A percentile compares a stretch with the other conserved stretches of the same genome.
These are phyloP conservation scores for Tipula lateralis DNA, from an alignment of 2,888 invertebrate genomes.

Conservation along the genomic window DNA sequence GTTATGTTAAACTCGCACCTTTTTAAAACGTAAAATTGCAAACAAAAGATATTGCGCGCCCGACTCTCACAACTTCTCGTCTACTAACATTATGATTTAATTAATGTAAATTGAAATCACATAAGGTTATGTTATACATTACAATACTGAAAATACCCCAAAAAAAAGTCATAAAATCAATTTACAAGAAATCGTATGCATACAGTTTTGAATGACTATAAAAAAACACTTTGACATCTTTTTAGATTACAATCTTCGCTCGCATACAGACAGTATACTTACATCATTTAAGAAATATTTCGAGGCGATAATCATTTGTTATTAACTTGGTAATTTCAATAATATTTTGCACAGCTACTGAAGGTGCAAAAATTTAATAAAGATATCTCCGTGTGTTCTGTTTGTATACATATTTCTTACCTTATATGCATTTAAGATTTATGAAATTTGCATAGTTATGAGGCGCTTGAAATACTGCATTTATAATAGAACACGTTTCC, in stretches of 20 bases:
- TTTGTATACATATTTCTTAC: no score
- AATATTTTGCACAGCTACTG: background rate
- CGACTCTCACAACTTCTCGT: background rate
- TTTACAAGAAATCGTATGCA: background rate
- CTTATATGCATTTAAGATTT: no score
- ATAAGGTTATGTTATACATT: background rate
- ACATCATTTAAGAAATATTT: background rate
- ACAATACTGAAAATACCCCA: background rate
- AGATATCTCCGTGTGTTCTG: no score
- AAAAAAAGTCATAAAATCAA: background rate
- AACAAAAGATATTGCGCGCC: background rate
- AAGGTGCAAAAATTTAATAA: no score
- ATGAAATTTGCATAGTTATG: no score
- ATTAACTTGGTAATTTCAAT: background rate
- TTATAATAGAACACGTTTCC: no score
- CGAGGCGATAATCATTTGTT: background rate
- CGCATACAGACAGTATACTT: background rate
- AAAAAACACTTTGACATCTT: background rate
- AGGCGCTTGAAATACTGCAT: no score
- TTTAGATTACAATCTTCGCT: background rate
- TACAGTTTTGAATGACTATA: no score
- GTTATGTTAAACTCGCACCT: background rate
- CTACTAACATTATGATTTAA: background rate
- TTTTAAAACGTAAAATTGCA: background rate
- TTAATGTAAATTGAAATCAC: slow-evolving; percentile 19